Base-by-base conservation (phyloP, 2,113 vertebrate genomes). In the Montifringilla adamsi region DNA sequence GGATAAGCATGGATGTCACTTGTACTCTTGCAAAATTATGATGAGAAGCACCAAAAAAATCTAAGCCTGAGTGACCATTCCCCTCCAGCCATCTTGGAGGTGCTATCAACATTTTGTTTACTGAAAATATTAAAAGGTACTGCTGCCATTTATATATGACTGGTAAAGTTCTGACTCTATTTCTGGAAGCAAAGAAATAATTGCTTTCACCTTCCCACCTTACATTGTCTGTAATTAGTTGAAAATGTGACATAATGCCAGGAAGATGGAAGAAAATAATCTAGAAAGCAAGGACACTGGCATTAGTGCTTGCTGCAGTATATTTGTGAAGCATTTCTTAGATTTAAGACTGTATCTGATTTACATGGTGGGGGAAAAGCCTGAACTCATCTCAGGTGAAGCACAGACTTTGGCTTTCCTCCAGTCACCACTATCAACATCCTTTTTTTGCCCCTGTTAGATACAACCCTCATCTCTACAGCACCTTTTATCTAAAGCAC, bases 121-220 rank as follows among this genome's bases (percentile, higher is more conserved):
- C 39, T 60, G 67, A 69, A 77, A 66, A 37, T 24, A 26, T 33
- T 27, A 52, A 78, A 62, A 91, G 15, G 26, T 59, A 55, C 21
- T 46, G 67, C 43, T 92, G 69, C 69, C 64, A 56, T 47, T 93
- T 87, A n/a, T 53, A 35, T 43, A 37, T 30, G n/a, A 73, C 31
- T 62, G 22, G 26, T 77, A 56, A 74, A 83, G 35, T 91, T 62
- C 44, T 60, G 31, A 59, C 37, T 53, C 5, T 52, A 24, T 58
- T 91, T 87, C 87, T 82, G 52, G 69, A 87, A 92, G 89, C 66
- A 84, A 75, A 81, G 18, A 81, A 91, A 91, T 89, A 68, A 78
- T 55, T 91, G 60, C 37, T 60, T 37, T 92, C 56, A 63, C 50
- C 59, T 74, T 78, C 19, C 52, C 26, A 84, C 77, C 49, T 47